Conservation (phyloP, 2,113 vertebrate species). For the Plestiodon gilberti region DNA sequence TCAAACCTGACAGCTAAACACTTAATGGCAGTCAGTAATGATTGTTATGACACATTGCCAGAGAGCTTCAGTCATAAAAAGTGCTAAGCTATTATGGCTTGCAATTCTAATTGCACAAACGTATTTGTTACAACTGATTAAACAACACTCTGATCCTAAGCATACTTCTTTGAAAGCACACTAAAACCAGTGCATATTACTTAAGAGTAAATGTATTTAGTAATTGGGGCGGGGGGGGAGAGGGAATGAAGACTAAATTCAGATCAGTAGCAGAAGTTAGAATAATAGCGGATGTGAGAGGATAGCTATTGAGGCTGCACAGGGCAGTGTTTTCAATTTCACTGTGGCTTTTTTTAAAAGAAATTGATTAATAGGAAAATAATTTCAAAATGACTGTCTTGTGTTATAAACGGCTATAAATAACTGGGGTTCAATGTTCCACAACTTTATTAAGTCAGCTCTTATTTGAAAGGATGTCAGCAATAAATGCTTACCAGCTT, state of each 20-base stretch:
- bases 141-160: constrained; percentile 3
- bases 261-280: neutral
- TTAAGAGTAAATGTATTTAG: neutral
- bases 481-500: constrained; percentile 13
- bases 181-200: neutral
- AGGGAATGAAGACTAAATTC: neutral
- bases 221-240: neutral
- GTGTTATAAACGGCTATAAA: neutral
- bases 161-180: neutral
- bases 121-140: constrained; percentile 27
- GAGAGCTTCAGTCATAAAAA: constrained; percentile 10
- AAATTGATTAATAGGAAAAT: neutral
- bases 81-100: constrained; percentile 1
- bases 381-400: neutral
- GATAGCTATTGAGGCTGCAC: neutral
- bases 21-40: constrained; percentile 15
- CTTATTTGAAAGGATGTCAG: constrained; percentile 5
- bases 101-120: constrained; percentile 21
- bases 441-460: neutral
- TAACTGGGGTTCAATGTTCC: neutral
- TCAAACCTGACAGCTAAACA: constrained; percentile 34
- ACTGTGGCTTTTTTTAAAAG: neutral
- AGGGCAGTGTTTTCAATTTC: neutral
- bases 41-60: constrained; percentile 16
- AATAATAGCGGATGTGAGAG: neutral